Evolutionary conservation across 1,140 invertebrate genomes (phyloP), one percentile per base, ranked within the genome.

Genomic region (Calycopis cecrops): DNA sequence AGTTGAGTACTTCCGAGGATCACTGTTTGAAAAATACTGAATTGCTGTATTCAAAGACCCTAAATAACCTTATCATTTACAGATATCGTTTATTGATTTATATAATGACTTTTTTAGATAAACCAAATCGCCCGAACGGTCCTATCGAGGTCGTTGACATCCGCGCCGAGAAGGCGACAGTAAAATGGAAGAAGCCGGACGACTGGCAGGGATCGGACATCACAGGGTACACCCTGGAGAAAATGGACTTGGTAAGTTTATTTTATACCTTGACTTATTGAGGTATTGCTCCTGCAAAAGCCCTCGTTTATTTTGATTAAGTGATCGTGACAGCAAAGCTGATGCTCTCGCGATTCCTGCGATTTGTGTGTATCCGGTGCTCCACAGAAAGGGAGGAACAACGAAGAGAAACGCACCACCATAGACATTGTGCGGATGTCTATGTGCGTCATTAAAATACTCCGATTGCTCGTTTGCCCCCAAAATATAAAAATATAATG

Each of bases 201-300:
- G 98, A 99, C 77, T 94, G 94, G 83, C 96, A 98, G 60, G 98
- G 98, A 50, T 93, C 92, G 21, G 95, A 96, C 44, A 93, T 99
- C 57, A 96, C 95, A 53, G 97, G 98, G 38, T 99, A 99, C 83
- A 93, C 98, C 0, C 90, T 99, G 18, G 98, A 99, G 85, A 99
- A 99, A 78, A 97, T 98, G 94, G 96, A 97, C 70, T 89, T 96
- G 86, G 87, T 88, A 67, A 63, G 65, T 57, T 18, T 38, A 37
- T 38, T n/a, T n/a, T n/a, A n/a, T n/a, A n/a, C n/a, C 12, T 16
- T 44, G 17, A 35, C n/a, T 42, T 16, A n/a, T n/a, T n/a, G n/a
- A n/a, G n/a, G n/a, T n/a, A n/a, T n/a, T n/a, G n/a, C n/a, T n/a
- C n/a, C n/a, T n/a, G n/a, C n/a, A n/a, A n/a, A n/a, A n/a, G n/a